These are phyloP conservation scores for Phycodurus eques DNA, from an alignment of 2,113 vertebrate species.

Conservation along the genomic window DNA sequence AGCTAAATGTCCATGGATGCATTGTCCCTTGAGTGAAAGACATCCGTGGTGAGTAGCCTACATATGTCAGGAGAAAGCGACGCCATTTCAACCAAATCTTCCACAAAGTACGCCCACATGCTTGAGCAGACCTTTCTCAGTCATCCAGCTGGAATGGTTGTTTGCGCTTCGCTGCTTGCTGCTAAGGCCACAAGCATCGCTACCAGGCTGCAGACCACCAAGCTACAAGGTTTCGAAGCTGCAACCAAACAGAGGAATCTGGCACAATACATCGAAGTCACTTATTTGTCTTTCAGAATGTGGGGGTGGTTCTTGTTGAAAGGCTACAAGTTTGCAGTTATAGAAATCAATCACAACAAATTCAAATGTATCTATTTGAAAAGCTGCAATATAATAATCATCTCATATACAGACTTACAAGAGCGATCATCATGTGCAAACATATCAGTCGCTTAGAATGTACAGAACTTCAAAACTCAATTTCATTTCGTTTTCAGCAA, in stretches of 20 bases:
- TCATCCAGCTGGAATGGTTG: conserved; percentile 59
- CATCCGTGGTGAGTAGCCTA: conserved; percentile 52
- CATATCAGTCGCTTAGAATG: conserved; percentile 10
- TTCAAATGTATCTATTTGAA: neutral
- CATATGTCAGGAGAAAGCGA: conserved; percentile 48
- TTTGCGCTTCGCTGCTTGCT: conserved; percentile 50
- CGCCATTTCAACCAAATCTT: conserved; percentile 54
- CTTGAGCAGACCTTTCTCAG: conserved; percentile 45
- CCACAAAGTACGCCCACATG: conserved; percentile 43
- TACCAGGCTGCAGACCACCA: conserved; percentile 31
- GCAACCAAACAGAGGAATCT: conserved; percentile 25
- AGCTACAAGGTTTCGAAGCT: conserved; percentile 32
- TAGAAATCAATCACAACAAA: neutral
- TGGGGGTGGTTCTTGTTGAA: neutral
- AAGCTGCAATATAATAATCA: neutral
- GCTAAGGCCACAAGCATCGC: conserved; percentile 32
- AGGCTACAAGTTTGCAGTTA: neutral
- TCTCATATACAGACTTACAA: neutral
- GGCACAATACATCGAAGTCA: conserved; percentile 21
- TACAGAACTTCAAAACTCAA: neutral
- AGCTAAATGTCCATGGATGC: neutral
- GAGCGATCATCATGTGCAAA: conserved; percentile 13
- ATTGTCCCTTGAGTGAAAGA: conserved; percentile 26
- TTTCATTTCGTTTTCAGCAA: conserved; percentile 42
- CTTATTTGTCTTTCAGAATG: conserved; percentile 2